Conservation (phyloP, 2,797 vertebrate species). For the Pelodytes ibericus region DNA sequence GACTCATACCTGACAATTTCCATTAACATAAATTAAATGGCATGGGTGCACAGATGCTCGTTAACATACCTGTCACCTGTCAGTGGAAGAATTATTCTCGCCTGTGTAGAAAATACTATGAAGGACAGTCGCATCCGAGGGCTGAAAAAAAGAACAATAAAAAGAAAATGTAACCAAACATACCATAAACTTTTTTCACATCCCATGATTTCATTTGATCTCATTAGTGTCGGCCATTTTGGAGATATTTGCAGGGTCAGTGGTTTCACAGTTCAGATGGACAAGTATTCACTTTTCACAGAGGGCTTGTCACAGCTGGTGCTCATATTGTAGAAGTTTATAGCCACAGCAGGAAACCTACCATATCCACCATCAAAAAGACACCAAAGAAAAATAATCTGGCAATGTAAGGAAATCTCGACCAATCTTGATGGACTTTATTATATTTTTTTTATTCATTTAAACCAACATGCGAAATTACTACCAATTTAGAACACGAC, state of each 20-base stretch:
- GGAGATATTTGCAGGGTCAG: background rate
- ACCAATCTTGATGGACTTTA: no score
- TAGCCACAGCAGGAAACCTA: background rate
- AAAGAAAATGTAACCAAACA: slow-evolving; percentile 59
- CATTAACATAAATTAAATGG: no score
- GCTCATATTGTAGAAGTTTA: background rate
- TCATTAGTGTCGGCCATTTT: no score
- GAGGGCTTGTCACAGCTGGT: background rate
- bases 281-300: background rate
- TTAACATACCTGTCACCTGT: slow-evolving; percentile 88
- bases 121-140: slow-evolving; percentile 90
- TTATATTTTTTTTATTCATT: no score
- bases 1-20: no score
- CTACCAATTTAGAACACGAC: no score
- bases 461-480: no score
- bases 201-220: background rate
- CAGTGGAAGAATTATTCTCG: slow-evolving; percentile 81
- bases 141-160: slow-evolving; percentile 68
- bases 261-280: background rate
- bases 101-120: slow-evolving; percentile 88
- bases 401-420: no score
- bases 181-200: no score
- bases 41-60: background rate
- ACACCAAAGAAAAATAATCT: no score
- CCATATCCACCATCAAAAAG: no score